phyloP scores from a whole-genome alignment of 2,888 invertebrate species.

The Meteorus colon region DNA sequence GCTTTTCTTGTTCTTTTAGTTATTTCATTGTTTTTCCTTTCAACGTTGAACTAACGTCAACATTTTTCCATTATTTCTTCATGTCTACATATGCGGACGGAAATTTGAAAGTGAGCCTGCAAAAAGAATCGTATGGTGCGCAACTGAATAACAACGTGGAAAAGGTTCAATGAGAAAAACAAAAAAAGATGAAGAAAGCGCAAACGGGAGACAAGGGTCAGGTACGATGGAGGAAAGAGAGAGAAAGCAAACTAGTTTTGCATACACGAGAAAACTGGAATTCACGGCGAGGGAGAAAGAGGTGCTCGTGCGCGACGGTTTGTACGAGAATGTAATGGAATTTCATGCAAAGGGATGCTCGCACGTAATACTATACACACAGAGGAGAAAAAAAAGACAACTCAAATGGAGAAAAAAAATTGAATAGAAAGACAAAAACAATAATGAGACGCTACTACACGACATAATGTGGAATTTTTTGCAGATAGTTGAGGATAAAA shows the following conservation, averaged over 20 bases:
- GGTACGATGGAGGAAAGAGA: neutral
- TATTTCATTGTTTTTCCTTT: neutral
- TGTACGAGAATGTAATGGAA: slow-evolving; percentile 33
- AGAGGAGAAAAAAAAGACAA: neutral
- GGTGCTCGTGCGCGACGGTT: slow-evolving; percentile 5
- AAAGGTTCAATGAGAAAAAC: neutral
- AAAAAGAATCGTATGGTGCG: neutral
- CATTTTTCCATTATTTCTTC: neutral
- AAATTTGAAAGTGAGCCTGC: slow-evolving; percentile 1
- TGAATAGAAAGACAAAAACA: neutral
- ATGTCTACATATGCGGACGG: neutral
- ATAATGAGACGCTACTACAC: neutral
- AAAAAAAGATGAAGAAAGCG: neutral
- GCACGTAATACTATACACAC: neutral
- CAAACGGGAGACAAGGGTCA: slow-evolving; percentile 1
- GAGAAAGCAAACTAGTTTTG: neutral
- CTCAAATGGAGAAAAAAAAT: neutral
- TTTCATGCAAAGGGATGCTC: slow-evolving; percentile 37
- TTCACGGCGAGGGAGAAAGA: neutral
- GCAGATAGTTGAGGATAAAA: neutral
- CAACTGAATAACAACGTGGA: slow-evolving; percentile 1
- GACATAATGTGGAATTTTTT: neutral
- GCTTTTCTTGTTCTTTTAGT: neutral
- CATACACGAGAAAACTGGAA: slow-evolving; percentile 15
- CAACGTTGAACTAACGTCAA: neutral